Evolutionary conservation across 2,888 invertebrate species (phyloP).

Genomic region (Drosophila macrothrix): DNA sequence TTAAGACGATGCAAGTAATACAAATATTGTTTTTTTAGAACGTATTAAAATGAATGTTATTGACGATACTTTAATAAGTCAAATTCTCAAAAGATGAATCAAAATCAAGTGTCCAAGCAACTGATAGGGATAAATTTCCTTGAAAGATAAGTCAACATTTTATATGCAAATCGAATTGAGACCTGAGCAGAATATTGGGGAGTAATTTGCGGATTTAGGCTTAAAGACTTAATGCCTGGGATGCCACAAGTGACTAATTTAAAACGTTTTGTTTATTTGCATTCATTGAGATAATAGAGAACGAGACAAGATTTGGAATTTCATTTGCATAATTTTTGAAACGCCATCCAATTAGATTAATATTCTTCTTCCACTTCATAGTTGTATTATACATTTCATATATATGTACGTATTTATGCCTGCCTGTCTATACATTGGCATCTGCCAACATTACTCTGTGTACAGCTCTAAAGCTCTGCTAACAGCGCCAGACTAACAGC

Average conservation of each 20-base stretch:
- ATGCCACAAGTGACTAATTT: not conserved
- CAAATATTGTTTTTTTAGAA: not conserved
- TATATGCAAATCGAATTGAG: constrained; percentile 1
- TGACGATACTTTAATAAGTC: constrained; percentile 6
- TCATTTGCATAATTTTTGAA: constrained; percentile 1
- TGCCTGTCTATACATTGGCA: not conserved
- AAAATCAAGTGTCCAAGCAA: constrained; percentile 6
- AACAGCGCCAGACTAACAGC: constrained; percentile 1
- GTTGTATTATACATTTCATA: not conserved
- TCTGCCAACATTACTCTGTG: not conserved
- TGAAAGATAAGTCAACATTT: not conserved
- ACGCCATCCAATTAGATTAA: not conserved
- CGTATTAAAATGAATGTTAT: not conserved
- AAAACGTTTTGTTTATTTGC: not conserved
- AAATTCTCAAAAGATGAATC: constrained; percentile 2
- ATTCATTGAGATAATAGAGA: not conserved
- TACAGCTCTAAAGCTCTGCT: not conserved
- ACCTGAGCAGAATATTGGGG: not conserved
- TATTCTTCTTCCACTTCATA: not conserved
- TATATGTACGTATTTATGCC: not conserved
- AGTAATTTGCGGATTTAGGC: not conserved
- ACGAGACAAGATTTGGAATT: not conserved
- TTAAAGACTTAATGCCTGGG: not conserved
- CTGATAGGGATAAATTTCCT: not conserved
- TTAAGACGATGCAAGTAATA: not conserved